A percentile compares a stretch with the other conserved stretches of the same genome.
phyloP scores from a whole-genome alignment of 2,113 vertebrate genomes.

The Hippocampus mohnikei region DNA sequence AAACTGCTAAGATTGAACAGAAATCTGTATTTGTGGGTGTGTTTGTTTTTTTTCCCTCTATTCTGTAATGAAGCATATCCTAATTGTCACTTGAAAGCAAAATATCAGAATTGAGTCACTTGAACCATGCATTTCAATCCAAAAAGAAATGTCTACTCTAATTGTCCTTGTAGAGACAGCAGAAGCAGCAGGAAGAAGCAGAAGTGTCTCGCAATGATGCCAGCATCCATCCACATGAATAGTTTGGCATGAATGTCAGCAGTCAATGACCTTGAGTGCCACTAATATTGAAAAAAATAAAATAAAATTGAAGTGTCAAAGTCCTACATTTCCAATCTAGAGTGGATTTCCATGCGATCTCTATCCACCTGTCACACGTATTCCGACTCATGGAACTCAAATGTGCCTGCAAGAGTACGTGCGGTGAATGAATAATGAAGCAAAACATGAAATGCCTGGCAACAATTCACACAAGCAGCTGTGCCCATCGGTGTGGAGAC shows the following conservation, averaged over 20 bases:
- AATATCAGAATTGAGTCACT: too few species aligned
- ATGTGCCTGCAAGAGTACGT: background rate
- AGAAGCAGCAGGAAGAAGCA: background rate
- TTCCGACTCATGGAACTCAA: background rate
- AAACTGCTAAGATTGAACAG: too few species aligned
- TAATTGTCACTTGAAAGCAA: too few species aligned
- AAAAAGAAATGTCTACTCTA: too few species aligned
- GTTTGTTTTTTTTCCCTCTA: too few species aligned
- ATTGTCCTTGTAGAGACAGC: background rate
- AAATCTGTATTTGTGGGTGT: too few species aligned
- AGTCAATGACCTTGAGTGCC: background rate
- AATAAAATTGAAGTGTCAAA: background rate
- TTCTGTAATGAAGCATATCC: too few species aligned
- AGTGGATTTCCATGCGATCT: background rate
- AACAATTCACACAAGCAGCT: background rate
- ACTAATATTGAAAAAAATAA: background rate
- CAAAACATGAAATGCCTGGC: background rate
- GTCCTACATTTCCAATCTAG: constrained; percentile 6
- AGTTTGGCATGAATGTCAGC: constrained; percentile 1
- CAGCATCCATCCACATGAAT: background rate
- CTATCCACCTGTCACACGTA: constrained; percentile 8
- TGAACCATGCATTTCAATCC: background rate
- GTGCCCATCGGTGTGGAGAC: constrained; percentile 2
- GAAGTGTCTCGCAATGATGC: background rate
- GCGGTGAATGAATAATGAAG: background rate